A percentile compares a stretch with the other conserved stretches of the same genome.
These are phyloP conservation scores for Agonopterix arenella DNA, from an alignment of 2,888 invertebrate genomes.

Conservation along the genomic window DNA sequence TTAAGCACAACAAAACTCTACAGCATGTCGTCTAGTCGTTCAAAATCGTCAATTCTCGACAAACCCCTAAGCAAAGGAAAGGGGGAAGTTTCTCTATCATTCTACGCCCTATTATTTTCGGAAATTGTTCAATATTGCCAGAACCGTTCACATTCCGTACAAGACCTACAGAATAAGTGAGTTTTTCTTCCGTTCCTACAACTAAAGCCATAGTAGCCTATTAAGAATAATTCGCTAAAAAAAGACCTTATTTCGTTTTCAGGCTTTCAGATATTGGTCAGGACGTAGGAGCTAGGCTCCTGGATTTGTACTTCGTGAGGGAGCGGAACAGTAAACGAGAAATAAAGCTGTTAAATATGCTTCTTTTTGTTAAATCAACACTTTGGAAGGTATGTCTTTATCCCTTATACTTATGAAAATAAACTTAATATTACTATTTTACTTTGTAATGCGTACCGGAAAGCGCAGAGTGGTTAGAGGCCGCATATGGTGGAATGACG, in stretches of 20 bases:
- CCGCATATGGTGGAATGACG: no score
- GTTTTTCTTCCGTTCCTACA: slow-evolving; percentile 18
- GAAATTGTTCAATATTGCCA: slow-evolving; percentile 99
- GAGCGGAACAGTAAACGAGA: slow-evolving; percentile 97
- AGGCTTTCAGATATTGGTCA: slow-evolving; percentile 96
- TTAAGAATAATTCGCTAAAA: neutral
- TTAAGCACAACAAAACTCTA: neutral
- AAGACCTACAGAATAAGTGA: slow-evolving; percentile 96
- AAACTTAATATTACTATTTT: no score
- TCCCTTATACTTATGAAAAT: no score
- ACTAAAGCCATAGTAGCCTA: neutral
- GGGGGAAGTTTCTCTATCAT: slow-evolving; percentile 93
- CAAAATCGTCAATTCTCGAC: slow-evolving; percentile 89
- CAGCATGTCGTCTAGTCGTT: slow-evolving; percentile 71
- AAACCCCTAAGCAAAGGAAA: slow-evolving; percentile 95
- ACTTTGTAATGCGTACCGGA: no score
- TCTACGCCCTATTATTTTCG: slow-evolving; percentile 96
- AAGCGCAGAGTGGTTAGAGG: no score
- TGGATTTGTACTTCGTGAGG: slow-evolving; percentile 95
- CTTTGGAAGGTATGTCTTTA: slow-evolving; percentile 89
- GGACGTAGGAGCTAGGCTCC: slow-evolving; percentile 94
- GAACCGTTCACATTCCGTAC: slow-evolving; percentile 94
- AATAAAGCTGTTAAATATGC: slow-evolving; percentile 94
- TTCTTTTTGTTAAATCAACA: slow-evolving; percentile 96
- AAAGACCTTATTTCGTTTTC: slow-evolving; percentile 20